Percentiles rank a stretch among this genome's conserved stretches.
phyloP scores from a whole-genome alignment of 1,140 invertebrate genomes.

The Drosophila kikkawai region DNA sequence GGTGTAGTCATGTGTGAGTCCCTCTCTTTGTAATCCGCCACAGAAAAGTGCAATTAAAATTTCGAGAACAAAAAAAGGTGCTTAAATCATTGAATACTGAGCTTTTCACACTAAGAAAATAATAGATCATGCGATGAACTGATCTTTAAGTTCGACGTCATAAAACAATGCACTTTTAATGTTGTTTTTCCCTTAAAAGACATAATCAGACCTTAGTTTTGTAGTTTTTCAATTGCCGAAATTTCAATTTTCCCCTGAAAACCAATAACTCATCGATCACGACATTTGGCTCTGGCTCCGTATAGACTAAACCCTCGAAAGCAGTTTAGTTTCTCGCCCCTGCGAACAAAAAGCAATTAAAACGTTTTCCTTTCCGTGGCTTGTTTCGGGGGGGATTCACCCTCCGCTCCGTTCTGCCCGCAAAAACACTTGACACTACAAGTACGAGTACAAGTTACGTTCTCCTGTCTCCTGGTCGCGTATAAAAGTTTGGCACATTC shows the following conservation, averaged over 20 bases:
- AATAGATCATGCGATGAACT: too few species aligned
- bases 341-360: slow-evolving; percentile 72
- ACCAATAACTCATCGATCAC: slow-evolving; percentile 49
- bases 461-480: slow-evolving; percentile 40
- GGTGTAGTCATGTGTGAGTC: slow-evolving; percentile 17
- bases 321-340: slow-evolving; percentile 21
- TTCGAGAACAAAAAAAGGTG: not conserved
- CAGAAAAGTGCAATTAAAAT: slow-evolving; percentile 66
- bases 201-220: not conserved
- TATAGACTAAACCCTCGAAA: slow-evolving; percentile 44
- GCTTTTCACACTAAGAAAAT: slow-evolving; percentile 7
- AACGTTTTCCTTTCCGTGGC: slow-evolving; percentile 53
- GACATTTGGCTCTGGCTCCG: slow-evolving; percentile 44
- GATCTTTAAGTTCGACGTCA: not conserved
- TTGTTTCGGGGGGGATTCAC: slow-evolving; percentile 25
- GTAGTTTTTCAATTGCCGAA: slow-evolving; percentile 36
- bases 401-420: not conserved
- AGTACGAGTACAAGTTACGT: slow-evolving; percentile 48
- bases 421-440: slow-evolving; percentile 42
- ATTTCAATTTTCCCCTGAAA: slow-evolving; percentile 47
- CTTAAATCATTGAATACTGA: slow-evolving; percentile 2
- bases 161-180: not conserved
- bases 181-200: not conserved
- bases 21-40: slow-evolving; percentile 31
- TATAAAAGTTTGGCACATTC: slow-evolving; percentile 68